Evolutionary conservation across 2,113 vertebrate species (phyloP).

Genomic region (Albula glossodonta): DNA sequence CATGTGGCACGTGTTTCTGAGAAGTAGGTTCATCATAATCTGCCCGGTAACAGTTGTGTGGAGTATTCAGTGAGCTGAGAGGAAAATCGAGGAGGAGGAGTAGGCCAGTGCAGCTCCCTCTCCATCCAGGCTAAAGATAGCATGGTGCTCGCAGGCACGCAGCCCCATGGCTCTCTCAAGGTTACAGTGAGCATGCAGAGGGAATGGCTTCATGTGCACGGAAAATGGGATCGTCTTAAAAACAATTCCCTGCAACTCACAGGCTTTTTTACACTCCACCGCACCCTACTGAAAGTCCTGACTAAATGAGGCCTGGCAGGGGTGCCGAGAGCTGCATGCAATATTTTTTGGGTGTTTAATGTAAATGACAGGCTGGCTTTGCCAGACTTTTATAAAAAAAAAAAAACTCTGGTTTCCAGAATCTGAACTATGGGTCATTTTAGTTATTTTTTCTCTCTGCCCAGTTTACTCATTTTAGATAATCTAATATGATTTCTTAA

Average conservation of each 20-base stretch:
- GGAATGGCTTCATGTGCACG: background rate
- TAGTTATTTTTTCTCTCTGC: too few species aligned
- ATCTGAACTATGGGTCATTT: too few species aligned
- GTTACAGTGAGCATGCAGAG: conserved; percentile 45
- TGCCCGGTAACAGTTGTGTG: conserved; percentile 70
- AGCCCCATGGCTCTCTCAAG: conserved; percentile 61
- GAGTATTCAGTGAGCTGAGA: conserved; percentile 40
- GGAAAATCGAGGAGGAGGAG: conserved; percentile 50
- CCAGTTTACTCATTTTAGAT: too few species aligned
- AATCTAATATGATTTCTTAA: too few species aligned
- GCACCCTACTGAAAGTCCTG: background rate
- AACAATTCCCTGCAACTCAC: background rate
- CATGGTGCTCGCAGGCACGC: conserved; percentile 61
- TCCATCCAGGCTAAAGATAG: conserved; percentile 73
- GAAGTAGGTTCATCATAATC: conserved; percentile 65
- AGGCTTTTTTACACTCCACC: background rate
- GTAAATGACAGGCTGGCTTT: background rate
- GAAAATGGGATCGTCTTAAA: background rate
- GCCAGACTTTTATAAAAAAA: background rate
- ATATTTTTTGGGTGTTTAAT: background rate
- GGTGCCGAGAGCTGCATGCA: background rate
- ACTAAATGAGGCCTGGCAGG: background rate
- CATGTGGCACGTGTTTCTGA: conserved; percentile 52
- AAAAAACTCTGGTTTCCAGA: background rate
- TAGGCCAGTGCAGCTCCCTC: conserved; percentile 60